Percentiles rank a stretch among this genome's conserved stretches.
Conservation (phyloP, 2,113 vertebrate genomes). For the Clupea harengus region DNA sequence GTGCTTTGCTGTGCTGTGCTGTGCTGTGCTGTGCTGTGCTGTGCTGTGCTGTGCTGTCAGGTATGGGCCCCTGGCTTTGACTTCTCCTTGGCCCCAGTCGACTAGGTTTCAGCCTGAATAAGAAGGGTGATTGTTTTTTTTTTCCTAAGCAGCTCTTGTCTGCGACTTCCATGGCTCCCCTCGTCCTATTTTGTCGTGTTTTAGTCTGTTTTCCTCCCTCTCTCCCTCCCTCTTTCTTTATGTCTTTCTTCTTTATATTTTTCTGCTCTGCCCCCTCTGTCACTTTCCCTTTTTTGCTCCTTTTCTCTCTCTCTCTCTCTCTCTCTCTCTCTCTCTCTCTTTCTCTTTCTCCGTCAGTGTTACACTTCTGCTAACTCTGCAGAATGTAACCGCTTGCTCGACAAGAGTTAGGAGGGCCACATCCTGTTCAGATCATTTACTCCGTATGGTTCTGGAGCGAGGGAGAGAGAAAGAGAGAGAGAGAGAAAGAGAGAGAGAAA, state of each 20-base stretch:
- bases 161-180: background rate
- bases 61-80: background rate
- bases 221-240: background rate
- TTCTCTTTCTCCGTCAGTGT: background rate
- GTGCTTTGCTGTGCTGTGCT: no score
- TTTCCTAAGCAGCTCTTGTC: background rate
- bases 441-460: background rate
- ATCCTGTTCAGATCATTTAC: slow-evolving; percentile 34
- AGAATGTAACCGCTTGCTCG: slow-evolving; percentile 36
- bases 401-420: background rate
- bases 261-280: background rate
- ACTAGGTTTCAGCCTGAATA: background rate
- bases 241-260: background rate
- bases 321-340: slow-evolving; percentile 39
- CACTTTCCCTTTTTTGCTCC: background rate
- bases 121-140: background rate
- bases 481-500: background rate
- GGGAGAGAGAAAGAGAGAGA: background rate
- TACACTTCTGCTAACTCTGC: slow-evolving; percentile 43
- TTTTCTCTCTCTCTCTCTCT: slow-evolving; percentile 21
- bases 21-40: no score
- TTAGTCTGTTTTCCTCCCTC: background rate
- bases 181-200: background rate
- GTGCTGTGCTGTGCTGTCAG: background rate
- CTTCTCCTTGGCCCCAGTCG: background rate